Conservation (phyloP, 2,113 vertebrate genomes). For the rat (Rattus norvegicus) region DNA sequence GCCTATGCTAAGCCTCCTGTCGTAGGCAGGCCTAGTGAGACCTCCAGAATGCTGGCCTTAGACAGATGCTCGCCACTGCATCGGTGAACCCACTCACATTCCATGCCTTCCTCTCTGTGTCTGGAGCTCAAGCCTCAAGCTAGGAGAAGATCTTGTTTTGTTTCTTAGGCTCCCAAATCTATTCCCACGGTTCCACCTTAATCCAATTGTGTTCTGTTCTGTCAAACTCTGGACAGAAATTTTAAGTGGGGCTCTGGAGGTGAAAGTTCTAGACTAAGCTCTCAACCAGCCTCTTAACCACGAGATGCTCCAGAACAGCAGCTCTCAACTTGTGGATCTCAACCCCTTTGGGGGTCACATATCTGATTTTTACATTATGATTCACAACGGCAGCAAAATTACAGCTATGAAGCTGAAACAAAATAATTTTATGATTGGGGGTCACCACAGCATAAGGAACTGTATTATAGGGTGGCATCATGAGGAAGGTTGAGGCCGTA, state of each 20-base stretch:
- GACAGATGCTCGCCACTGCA: fast-evolving
- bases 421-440: neutral
- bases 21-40: neutral
- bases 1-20: neutral
- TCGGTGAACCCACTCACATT: neutral
- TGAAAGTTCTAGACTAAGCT: neutral
- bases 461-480: neutral
- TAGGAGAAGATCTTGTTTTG: neutral
- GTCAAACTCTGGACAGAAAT: neutral
- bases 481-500: neutral
- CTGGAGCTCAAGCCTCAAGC: neutral
- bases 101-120: neutral
- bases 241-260: neutral
- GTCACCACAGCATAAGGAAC: neutral
- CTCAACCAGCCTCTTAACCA: no score
- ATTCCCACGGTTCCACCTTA: fast-evolving
- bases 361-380: neutral
- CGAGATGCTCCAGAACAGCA: neutral
- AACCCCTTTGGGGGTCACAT: neutral
- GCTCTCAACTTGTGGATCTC: neutral
- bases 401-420: neutral
- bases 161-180: neutral
- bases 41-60: no score
- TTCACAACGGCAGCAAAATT: neutral
- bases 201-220: neutral